These are phyloP conservation scores for Drosophila albomicans DNA, from an alignment of 1,140 invertebrate species.

Conservation along the genomic window DNA sequence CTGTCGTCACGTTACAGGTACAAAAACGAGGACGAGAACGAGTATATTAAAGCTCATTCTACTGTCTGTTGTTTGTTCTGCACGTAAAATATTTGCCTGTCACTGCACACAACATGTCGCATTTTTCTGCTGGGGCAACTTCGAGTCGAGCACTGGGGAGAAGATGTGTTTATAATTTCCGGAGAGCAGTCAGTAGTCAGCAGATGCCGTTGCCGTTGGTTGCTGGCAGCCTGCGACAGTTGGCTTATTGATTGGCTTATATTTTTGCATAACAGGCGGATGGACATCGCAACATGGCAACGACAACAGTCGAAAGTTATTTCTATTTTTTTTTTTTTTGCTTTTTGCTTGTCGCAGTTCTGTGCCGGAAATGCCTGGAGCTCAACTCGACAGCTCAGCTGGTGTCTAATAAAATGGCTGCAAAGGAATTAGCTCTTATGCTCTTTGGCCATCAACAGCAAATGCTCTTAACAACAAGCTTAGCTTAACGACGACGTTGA, in stretches of 20 bases:
- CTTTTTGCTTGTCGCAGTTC: background rate
- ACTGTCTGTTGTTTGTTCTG: conserved; percentile 34
- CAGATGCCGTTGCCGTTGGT: conserved; percentile 17
- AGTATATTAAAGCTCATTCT: conserved; percentile 11
- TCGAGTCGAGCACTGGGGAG: background rate
- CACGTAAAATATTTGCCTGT: conserved; percentile 82
- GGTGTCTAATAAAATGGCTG: conserved; percentile 5
- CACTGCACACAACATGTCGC: conserved; percentile 53
- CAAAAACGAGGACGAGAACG: background rate
- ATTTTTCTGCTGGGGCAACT: conserved; percentile 19
- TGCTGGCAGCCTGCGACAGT: conserved; percentile 29
- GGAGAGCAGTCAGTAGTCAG: conserved; percentile 3
- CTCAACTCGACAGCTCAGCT: background rate
- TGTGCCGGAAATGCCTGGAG: background rate
- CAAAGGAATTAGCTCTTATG: background rate
- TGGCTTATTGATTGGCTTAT: conserved; percentile 47
- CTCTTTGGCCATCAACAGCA: background rate
- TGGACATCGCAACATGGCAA: conserved; percentile 9
- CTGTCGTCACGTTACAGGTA: conserved; percentile 15
- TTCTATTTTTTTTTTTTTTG: no score
- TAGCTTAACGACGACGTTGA: conserved; percentile 5
- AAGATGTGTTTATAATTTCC: conserved; percentile 72
- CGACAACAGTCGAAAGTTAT: background rate
- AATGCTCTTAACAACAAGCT: conserved; percentile 3
- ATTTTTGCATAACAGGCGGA: conserved; percentile 32